phyloP scores from a whole-genome alignment of 2,888 invertebrate genomes.

The Monoplex corrugatus region DNA sequence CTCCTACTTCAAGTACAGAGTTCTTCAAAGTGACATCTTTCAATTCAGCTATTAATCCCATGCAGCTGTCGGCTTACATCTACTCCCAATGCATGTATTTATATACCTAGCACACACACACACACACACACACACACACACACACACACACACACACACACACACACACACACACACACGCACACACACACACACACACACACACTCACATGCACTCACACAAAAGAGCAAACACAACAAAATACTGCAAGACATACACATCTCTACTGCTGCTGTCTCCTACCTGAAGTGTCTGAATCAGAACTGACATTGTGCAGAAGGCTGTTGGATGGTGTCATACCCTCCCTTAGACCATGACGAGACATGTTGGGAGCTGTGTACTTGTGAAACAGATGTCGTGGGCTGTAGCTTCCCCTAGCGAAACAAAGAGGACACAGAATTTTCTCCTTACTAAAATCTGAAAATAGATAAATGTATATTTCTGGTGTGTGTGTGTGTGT shows the following conservation, averaged over 20 bases:
- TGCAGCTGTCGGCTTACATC: no score
- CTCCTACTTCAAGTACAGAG: no score
- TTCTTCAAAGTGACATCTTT: no score
- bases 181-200: not conserved
- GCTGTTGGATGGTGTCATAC: slow-evolving; percentile 3
- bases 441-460: not conserved
- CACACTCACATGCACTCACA: not conserved
- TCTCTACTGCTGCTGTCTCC: no score
- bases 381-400: slow-evolving; percentile 36
- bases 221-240: not conserved
- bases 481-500: not conserved
- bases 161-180: not conserved
- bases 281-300: slow-evolving; percentile 24
- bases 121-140: no score
- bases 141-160: no score
- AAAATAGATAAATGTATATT: not conserved
- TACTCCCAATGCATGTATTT: no score
- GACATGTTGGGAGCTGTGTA: slow-evolving; percentile 57
- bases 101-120: no score
- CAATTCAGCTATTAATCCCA: no score
- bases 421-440: not conserved
- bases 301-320: slow-evolving; percentile 9
- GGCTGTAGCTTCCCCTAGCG: slow-evolving; percentile 48
- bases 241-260: no score
- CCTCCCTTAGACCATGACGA: slow-evolving; percentile 45